Evolutionary conservation across 2,797 vertebrate genomes (phyloP).

Genomic region (Paratrypauchen microcephalus): DNA sequence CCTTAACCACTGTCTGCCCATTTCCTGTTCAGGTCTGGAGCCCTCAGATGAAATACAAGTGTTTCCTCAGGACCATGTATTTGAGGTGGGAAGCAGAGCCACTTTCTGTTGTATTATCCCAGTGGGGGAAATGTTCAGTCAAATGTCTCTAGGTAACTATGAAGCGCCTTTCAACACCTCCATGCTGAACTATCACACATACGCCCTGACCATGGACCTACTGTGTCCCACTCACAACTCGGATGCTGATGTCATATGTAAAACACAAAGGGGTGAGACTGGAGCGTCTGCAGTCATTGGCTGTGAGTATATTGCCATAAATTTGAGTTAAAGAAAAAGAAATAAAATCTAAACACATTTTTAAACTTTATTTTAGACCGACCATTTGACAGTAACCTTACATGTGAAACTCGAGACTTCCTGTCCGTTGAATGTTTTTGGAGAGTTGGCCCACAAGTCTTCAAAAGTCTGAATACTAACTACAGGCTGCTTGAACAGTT

Average conservation of each 20-base stretch:
- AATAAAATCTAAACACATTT: not conserved
- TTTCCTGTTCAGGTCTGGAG: conserved; percentile 1
- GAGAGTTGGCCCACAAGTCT: conserved; percentile 7
- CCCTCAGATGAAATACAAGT: accelerated
- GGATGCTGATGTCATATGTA: conserved; percentile 24
- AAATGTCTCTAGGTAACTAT: not conserved
- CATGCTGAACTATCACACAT: conserved; percentile 39
- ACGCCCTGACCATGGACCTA: conserved; percentile 33
- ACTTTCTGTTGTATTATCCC: conserved; percentile 70
- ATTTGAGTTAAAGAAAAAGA: not conserved
- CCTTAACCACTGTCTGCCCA: not conserved
- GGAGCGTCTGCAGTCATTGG: conserved; percentile 35
- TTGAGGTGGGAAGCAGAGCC: conserved; percentile 40
- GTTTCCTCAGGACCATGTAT: conserved; percentile 40
- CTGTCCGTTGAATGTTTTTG: conserved; percentile 62
- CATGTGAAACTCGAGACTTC: conserved; percentile 74
- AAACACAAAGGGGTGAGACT: accelerated
- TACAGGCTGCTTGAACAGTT: conserved; percentile 57
- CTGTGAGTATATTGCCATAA: conserved; percentile 61
- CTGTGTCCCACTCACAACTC: accelerated
- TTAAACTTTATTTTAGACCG: conserved; percentile 47
- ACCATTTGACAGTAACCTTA: conserved; percentile 59
- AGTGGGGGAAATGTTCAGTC: accelerated
- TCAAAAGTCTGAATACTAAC: accelerated
- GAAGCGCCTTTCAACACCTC: accelerated